Evolutionary conservation across 2,113 vertebrate species (phyloP), one percentile per base, ranked within the genome.

Genomic region (Puntigrus tetrazona): DNA sequence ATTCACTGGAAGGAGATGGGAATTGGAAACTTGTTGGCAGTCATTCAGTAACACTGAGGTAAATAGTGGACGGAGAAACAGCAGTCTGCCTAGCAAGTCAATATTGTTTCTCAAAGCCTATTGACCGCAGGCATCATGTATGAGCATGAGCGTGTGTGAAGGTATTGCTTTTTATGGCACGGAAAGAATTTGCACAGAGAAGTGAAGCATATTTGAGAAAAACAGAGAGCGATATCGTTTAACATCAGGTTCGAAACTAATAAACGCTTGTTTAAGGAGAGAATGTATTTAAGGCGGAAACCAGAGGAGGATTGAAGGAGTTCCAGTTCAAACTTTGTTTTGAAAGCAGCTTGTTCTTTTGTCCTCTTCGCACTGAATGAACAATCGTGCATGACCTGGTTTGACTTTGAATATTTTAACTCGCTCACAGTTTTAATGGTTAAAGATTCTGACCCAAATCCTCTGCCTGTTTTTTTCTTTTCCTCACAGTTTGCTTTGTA

Each of bases 11-110:
- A 77, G 55, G 86, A 87, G 83, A 63, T 75, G 87, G 89, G 87
- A 86, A 91, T 78, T 90, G 89, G 85, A 91, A 70, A 82, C 65
- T 82, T 82, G 87, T 86, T 89, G 88, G 86, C 41, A 52, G 88
- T 90, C 91, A 86, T 80, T 91, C 91, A 91, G 63, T 88, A 88
- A 87, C n/a, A 2, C 65, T 52, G 65, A 70, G 65, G 31, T 72
- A 82, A 72, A 65, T 14, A 47, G 36, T 31, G 36, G 80, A 77
- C 65, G 1, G 50, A 73, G 82, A 83, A 76, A 91, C 88, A 91
- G 55, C 36, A 79, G 34, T 27, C 55, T 63, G 34, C 59, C 78
- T 80, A 63, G 38, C 14, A 41, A 41, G 69, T 75, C 27, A 4
- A 50, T 38, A 14, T 45, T 27, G 59, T 14, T n/a, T 55, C 8